Evolutionary conservation across 2,113 vertebrate genomes (phyloP).

Genomic region (Caretta caretta): DNA sequence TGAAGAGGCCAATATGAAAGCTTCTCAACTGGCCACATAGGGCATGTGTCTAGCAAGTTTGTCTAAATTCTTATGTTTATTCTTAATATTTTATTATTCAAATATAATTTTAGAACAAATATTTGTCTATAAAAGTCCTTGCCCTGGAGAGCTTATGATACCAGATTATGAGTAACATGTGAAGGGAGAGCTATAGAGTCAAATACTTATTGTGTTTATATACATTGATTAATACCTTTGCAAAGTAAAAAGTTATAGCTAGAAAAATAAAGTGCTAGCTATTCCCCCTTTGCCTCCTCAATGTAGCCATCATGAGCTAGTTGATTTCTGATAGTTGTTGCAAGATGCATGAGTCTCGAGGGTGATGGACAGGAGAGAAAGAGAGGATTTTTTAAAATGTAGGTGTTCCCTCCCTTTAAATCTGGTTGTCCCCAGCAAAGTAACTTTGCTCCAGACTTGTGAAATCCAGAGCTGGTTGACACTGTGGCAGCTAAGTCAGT

Average conservation of each 20-base stretch:
- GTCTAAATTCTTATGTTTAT: not conserved
- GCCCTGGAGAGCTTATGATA: not conserved
- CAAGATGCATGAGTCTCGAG: not conserved
- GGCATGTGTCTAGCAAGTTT: rapidly evolving
- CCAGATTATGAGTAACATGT: not conserved
- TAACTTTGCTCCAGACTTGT: not conserved
- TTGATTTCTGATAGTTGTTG: not conserved
- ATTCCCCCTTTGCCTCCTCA: not conserved
- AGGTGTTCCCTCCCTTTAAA: not conserved
- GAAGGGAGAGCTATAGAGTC: not conserved
- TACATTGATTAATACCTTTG: not conserved
- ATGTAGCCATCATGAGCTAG: not conserved
- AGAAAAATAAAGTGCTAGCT: not conserved
- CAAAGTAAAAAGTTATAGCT: not conserved
- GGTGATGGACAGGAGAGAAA: not conserved
- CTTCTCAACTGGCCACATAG: not conserved
- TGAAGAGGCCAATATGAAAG: not conserved
- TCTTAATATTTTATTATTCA: not conserved
- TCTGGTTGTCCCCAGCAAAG: not conserved
- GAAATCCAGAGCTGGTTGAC: not conserved
- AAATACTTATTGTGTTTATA: not conserved
- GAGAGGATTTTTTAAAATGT: not conserved
- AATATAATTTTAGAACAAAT: not conserved
- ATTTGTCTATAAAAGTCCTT: not conserved
- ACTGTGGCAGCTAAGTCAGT: not conserved